Conservation (phyloP, 2,113 vertebrate genomes). For the Circaetus cinerascens region DNA sequence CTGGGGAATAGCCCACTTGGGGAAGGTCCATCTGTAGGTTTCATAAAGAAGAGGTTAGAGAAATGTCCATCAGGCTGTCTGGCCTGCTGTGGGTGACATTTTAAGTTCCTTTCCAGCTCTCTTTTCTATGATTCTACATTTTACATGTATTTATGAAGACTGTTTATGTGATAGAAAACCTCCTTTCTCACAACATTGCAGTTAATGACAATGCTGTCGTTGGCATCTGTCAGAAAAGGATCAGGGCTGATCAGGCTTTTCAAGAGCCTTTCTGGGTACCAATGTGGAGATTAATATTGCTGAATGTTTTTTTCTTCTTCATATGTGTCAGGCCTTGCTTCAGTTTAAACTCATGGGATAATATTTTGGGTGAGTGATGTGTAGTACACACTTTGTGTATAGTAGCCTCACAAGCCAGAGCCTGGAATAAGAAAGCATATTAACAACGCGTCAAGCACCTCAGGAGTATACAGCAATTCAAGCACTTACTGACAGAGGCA, state of each 20-base stretch:
- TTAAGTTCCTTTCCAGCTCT: not conserved
- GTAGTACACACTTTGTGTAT: not conserved
- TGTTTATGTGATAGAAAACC: not conserved
- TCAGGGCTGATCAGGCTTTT: not conserved
- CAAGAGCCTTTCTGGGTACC: not conserved
- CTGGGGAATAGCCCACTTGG: not conserved
- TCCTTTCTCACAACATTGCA: not conserved
- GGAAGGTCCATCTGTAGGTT: not conserved
- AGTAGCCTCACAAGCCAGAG: not conserved
- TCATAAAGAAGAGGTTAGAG: not conserved
- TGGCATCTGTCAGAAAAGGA: not conserved
- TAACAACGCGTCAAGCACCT: not conserved
- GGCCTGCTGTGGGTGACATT: not conserved
- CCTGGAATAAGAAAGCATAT: not conserved
- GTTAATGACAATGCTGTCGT: not conserved
- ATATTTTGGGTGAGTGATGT: not conserved
- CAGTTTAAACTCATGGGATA: not conserved
- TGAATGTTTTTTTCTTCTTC: not conserved
- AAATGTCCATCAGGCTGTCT: not conserved
- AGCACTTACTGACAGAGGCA: not conserved
- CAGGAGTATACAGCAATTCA: not conserved
- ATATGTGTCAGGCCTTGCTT: not conserved
- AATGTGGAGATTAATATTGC: not conserved
- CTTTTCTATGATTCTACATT: not conserved
- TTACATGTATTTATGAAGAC: not conserved